A percentile compares a stretch with the other conserved stretches of the same genome.
These are phyloP conservation scores for Tetrao urogallus DNA, from an alignment of 2,113 vertebrate species.

Conservation along the genomic window DNA sequence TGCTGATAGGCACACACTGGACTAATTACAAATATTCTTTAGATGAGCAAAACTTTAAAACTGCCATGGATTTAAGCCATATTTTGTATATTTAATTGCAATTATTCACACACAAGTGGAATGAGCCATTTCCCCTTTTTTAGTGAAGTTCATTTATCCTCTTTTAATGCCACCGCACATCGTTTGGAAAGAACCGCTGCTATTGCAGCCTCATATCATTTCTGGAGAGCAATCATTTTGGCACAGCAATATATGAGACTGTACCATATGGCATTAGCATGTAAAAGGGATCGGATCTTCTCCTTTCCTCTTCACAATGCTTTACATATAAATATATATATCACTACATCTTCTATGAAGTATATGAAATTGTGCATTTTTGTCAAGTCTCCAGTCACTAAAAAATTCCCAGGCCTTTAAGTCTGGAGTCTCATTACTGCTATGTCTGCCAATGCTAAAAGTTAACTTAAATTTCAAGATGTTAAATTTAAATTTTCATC, in stretches of 20 bases:
- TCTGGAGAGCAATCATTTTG: conserved; percentile 1
- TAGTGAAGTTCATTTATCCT: not conserved
- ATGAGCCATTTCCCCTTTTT: not conserved
- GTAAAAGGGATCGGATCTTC: not conserved
- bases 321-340: not conserved
- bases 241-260: not conserved
- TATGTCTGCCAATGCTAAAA: not conserved
- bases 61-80: not conserved
- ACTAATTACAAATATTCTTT: not conserved
- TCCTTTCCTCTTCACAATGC: not conserved
- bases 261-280: not conserved
- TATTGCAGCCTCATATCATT: not conserved
- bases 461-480: not conserved
- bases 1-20: not conserved
- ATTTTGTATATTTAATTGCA: not conserved
- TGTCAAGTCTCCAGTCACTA: not conserved
- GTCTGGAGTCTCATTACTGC: not conserved
- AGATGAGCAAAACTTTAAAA: not conserved
- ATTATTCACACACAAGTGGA: not conserved
- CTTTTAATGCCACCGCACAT: not conserved
- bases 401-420: not conserved
- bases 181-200: not conserved
- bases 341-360: not conserved
- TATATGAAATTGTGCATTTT: not conserved
- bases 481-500: not conserved